These are phyloP conservation scores for Agapornis roseicollis DNA, from an alignment of 2,113 vertebrate genomes.

Conservation along the genomic window DNA sequence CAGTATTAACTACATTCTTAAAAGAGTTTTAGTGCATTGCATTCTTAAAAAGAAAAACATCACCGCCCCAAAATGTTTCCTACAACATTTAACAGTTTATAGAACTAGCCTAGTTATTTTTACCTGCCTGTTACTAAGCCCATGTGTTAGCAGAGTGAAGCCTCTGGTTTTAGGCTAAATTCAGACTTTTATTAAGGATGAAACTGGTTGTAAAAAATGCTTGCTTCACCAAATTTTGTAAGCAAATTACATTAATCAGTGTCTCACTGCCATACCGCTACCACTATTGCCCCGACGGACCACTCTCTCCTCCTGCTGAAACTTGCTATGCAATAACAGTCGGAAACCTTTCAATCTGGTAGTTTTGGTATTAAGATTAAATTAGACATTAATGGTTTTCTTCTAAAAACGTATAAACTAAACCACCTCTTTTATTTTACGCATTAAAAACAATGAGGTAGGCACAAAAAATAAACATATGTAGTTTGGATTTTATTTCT, in stretches of 20 bases:
- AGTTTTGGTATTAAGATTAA: slow-evolving; percentile 83
- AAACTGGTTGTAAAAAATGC: slow-evolving; percentile 27
- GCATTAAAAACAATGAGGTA: slow-evolving; percentile 87
- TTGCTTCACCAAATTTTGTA: slow-evolving; percentile 39
- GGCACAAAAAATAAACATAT: slow-evolving; percentile 78
- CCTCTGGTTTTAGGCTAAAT: slow-evolving; percentile 39
- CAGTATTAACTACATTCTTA: slow-evolving; percentile 89
- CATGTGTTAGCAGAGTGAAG: slow-evolving; percentile 55
- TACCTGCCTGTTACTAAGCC: slow-evolving; percentile 73
- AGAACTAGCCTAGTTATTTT: slow-evolving; percentile 73
- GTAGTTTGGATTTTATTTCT: slow-evolving; percentile 68
- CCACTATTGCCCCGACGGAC: slow-evolving; percentile 8
- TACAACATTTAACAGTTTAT: slow-evolving; percentile 74
- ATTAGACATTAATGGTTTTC: slow-evolving; percentile 79
- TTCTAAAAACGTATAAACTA: slow-evolving; percentile 76
- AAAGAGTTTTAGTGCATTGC: slow-evolving; percentile 88
- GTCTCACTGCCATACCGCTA: slow-evolving; percentile 44
- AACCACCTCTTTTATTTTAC: slow-evolving; percentile 83
- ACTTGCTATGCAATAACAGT: slow-evolving; percentile 71
- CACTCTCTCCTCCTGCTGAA: slow-evolving; percentile 59
- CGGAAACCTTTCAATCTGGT: slow-evolving; percentile 68
- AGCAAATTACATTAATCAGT: slow-evolving; percentile 51
- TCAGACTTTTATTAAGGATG: slow-evolving; percentile 6
- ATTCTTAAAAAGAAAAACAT: slow-evolving; percentile 79
- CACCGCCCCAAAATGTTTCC: slow-evolving; percentile 64